Percentiles rank a stretch among this genome's conserved stretches.
Evolutionary conservation across 2,797 vertebrate species (phyloP).

Genomic region (Pangasius krempfi): DNA sequence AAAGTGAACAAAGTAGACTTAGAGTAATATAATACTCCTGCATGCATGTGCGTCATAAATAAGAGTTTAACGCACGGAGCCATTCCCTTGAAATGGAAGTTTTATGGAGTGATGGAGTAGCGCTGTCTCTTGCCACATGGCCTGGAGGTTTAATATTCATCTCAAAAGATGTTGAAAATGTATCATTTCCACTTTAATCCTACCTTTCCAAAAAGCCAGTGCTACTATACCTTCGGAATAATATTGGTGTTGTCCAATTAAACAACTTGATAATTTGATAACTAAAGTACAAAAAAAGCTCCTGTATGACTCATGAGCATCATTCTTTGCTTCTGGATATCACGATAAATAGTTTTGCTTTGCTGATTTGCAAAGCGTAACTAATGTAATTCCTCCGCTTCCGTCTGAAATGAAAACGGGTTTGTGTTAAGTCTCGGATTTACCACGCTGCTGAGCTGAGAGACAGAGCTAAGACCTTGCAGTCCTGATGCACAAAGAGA

Average conservation of each 20-base stretch:
- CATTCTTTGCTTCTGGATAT: background rate
- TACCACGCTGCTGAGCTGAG: background rate
- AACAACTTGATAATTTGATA: constrained; percentile 10
- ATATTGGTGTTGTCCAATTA: constrained; percentile 6
- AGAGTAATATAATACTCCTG: background rate
- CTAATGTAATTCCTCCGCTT: constrained; percentile 2
- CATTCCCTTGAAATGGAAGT: background rate
- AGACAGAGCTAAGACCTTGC: background rate
- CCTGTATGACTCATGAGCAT: background rate
- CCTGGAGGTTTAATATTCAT: constrained; percentile 42
- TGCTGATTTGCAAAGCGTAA: constrained; percentile 3
- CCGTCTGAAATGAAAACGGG: background rate
- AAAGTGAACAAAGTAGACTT: constrained; percentile 10
- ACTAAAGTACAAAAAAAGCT: background rate
- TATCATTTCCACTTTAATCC: constrained; percentile 22
- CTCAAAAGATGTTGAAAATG: constrained; percentile 15
- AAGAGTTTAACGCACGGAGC: constrained; percentile 5
- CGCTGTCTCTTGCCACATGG: constrained; percentile 13
- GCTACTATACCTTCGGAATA: background rate
- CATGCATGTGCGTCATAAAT: background rate
- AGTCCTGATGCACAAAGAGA: background rate
- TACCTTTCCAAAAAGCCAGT: background rate
- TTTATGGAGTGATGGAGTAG: constrained; percentile 25
- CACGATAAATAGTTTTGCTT: constrained; percentile 12
- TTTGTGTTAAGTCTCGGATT: constrained; percentile 2